Evolutionary conservation across 1,140 invertebrate species (phyloP), one percentile per base, ranked within the genome.

Genomic region (Agraylea sexmaculata): DNA sequence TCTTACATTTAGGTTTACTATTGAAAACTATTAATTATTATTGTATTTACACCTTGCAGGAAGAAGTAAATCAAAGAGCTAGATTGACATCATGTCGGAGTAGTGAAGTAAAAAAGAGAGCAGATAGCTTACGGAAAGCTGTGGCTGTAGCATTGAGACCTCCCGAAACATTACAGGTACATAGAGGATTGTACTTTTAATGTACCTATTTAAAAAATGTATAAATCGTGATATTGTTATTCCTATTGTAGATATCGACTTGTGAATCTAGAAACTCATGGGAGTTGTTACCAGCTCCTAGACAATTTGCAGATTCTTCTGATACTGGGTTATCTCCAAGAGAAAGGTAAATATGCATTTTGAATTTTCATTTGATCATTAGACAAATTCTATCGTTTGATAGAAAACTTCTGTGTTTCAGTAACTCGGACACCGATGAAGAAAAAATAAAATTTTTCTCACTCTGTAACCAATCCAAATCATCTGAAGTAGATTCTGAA

Each of bases 281-380:
- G 47, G 47, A 49, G 36, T 39, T 71, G 34, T 57, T 80, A 30
- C 81, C 81, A 1, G 81, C 78, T 18, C 82, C 82, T 10, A 73
- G 75, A 25, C 79, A 80, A 51, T 84, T 84, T 56, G 81, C 80
- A 4, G 80, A 83, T 32, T 67, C 73, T 8, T 68, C 67, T 13
- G 74, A 75, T 10, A 51, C 62, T 11, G 63, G 61, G 28, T 58
- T 58, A 2, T 50, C 58, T 3, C 19, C 42, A 25, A 39, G 37
- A 19, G 47, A 44, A 19, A 40, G 39, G 47, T 50, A 43, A 23
- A 16, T 11, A 18, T 27, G 21, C 27, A 33, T 18, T 21, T 11
- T 27, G 16, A 17, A 30, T 19, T 43, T 30, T 33, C 23, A 40
- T 18, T 21, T 11, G 13, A 27, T 16, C 8, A 15, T 4, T 25